A percentile compares a stretch with the other conserved stretches of the same genome.
Evolutionary conservation across 2,113 vertebrate species (phyloP).

Genomic region (Rhodinocichla rosea): DNA sequence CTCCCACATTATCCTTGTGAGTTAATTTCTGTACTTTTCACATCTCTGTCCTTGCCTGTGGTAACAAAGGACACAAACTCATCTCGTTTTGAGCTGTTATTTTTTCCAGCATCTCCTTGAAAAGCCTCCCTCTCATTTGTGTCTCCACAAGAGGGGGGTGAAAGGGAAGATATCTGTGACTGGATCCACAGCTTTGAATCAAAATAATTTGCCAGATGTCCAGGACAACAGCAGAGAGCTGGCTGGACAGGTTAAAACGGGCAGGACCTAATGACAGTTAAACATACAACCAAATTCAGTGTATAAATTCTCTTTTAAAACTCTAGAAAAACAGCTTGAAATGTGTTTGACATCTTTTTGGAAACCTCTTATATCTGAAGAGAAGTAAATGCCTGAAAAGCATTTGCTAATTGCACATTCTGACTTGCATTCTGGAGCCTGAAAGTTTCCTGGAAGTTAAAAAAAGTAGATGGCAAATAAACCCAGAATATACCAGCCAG

Average conservation of each 20-base stretch:
- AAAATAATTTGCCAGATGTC: neutral
- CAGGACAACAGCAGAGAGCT: neutral
- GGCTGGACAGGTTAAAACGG: neutral
- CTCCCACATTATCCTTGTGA: neutral
- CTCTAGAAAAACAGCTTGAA: neutral
- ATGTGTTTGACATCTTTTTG: neutral
- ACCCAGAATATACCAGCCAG: neutral
- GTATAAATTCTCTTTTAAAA: neutral
- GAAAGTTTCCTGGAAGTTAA: neutral
- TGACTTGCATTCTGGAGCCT: neutral
- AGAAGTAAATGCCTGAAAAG: neutral
- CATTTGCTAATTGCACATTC: neutral
- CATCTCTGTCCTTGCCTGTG: neutral
- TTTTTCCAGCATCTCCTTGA: neutral
- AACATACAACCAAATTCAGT: neutral
- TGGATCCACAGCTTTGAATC: neutral
- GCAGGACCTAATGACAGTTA: neutral
- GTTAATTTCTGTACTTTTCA: neutral
- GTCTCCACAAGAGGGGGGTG: neutral
- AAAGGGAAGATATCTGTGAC: neutral
- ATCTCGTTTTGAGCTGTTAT: neutral
- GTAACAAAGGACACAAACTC: neutral
- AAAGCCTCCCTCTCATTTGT: neutral
- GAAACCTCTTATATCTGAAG: neutral
- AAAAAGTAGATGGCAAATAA: neutral